Base-by-base conservation (phyloP, 2,113 vertebrate species). In the Microcebus griseorufus region DNA sequence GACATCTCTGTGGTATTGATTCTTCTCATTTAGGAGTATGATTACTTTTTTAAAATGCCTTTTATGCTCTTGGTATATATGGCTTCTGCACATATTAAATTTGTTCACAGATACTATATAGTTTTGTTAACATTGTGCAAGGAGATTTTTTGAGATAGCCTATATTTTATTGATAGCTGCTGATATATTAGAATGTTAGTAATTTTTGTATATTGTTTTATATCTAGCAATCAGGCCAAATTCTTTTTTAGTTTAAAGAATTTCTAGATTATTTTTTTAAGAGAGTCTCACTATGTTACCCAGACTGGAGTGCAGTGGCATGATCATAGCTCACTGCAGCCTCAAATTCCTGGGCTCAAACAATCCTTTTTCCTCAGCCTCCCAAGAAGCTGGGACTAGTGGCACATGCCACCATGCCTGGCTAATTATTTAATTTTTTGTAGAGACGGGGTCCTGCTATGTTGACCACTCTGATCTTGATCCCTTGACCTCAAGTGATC, bases 1-100 rank as follows among this genome's bases (percentile, higher is more conserved):
- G 29, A 83, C 55, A 48, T 65, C 2, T 76, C 37, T 65, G 6
- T 48, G 12, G 7, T 9, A 58, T 65, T 83, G 76, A 39, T 64
- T 51, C 2, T 89, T 87, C 32, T 73, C 48, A 69, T 67, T 79
- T 48, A 95, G 39, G 45, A 84, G 82, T 14, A 45, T 69, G 75
- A 13, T 78, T 90, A 13, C 48, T 69, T 93, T 95, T 70, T 86
- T 7, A 79, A 91, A 95, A 93, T 91, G 27, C 0, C 29, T 88
- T 64, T 69, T 88, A 23, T 88, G 6, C 39, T 55, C n/a, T 81
- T 88, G 81, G 69, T 86, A 75, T 90, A 51, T 82, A 45, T 88
- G 37, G 2, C 65, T 83, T 58, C 82, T 93, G 2, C 17, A 75
- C 9, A 4, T 81, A 48, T 73, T 95, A 64, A 78, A 79, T 95